Conservation (phyloP, 2,888 invertebrate genomes). For the Pocota personata region DNA sequence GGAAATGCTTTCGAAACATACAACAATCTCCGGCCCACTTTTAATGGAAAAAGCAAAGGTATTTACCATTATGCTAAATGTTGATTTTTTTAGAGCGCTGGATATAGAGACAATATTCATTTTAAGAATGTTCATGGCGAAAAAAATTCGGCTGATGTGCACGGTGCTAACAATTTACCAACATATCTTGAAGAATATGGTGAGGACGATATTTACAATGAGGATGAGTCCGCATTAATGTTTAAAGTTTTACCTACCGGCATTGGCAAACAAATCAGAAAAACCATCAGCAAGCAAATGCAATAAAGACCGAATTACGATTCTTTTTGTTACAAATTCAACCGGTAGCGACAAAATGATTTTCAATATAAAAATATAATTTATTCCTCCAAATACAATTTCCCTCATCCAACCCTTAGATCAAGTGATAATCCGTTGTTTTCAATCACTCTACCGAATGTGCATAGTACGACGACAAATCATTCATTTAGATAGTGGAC, state of each 20-base stretch:
- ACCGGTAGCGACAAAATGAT: too few species aligned
- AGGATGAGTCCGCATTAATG: too few species aligned
- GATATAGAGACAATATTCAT: too few species aligned
- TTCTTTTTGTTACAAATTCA: too few species aligned
- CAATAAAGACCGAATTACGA: not conserved
- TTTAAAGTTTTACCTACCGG: not conserved
- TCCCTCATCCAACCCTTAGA: too few species aligned
- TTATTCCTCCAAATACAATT: not conserved
- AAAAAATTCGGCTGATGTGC: not conserved
- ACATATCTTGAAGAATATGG: too few species aligned
- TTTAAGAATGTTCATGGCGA: too few species aligned
- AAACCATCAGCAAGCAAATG: not conserved
- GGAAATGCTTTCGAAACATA: conserved; percentile 4
- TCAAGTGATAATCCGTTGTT: too few species aligned
- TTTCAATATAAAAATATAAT: not conserved
- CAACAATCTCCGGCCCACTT: conserved; percentile 1
- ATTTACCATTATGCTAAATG: too few species aligned
- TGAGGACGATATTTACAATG: too few species aligned
- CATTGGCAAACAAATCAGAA: not conserved
- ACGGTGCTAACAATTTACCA: not conserved
- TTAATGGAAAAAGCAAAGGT: conserved; percentile 2
- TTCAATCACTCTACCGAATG: not conserved
- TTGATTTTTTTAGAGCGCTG: too few species aligned
- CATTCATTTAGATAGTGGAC: not conserved
- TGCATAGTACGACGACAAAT: not conserved